A percentile compares a stretch with the other conserved stretches of the same genome.
These are phyloP conservation scores for Sebastes matsubarae DNA, from an alignment of 2,797 vertebrate genomes.

Conservation along the genomic window DNA sequence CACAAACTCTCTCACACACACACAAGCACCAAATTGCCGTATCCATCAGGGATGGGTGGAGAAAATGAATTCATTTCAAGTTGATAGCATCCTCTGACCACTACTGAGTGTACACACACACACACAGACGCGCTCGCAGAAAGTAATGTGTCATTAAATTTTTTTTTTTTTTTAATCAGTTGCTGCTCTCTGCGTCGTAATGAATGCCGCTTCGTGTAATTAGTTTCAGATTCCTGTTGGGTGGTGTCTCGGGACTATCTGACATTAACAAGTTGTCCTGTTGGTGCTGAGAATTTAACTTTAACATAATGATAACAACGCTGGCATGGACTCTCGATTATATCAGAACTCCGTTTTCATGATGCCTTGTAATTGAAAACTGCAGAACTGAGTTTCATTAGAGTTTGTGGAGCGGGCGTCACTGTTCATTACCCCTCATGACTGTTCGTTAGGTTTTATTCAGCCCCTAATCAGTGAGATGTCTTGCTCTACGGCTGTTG, in stretches of 20 bases:
- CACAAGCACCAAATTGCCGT: slow-evolving; percentile 12
- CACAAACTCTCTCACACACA: not conserved
- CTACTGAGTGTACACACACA: not conserved
- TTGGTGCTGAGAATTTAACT: slow-evolving; percentile 36
- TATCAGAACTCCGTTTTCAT: slow-evolving; percentile 24
- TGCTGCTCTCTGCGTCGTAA: slow-evolving; percentile 36
- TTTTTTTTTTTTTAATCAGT: slow-evolving; percentile 37
- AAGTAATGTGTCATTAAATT: slow-evolving; percentile 40
- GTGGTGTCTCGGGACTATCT: slow-evolving; percentile 28
- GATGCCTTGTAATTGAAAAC: slow-evolving; percentile 47
- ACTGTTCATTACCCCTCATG: slow-evolving; percentile 48
- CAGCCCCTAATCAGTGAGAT: slow-evolving; percentile 59
- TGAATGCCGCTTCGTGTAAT: slow-evolving; percentile 56
- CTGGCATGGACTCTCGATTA: not conserved
- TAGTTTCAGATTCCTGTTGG: slow-evolving; percentile 44
- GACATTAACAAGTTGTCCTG: slow-evolving; percentile 56
- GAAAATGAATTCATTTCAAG: slow-evolving; percentile 41
- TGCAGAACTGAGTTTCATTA: slow-evolving; percentile 48
- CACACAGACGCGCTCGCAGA: not conserved
- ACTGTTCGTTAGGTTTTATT: slow-evolving; percentile 62
- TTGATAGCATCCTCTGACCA: slow-evolving; percentile 42
- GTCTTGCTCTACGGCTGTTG: slow-evolving; percentile 42
- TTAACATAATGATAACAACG: slow-evolving; percentile 18
- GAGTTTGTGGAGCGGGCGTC: slow-evolving; percentile 39
- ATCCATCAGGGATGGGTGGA: slow-evolving; percentile 43